Conservation (phyloP, 2,113 vertebrate genomes). For the Tenebrosternarchus preto region DNA sequence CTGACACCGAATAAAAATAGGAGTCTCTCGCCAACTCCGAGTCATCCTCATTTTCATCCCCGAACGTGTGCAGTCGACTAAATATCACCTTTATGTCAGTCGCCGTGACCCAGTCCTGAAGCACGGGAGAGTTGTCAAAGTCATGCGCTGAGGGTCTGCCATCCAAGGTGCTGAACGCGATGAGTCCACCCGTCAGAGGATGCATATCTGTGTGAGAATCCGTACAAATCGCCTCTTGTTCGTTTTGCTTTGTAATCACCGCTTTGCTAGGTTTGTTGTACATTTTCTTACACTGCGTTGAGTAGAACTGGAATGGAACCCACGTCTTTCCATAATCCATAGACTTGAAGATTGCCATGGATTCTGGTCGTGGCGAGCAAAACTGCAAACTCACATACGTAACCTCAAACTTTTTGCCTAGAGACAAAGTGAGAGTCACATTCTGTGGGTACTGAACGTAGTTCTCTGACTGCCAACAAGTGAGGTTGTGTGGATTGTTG, state of each 20-base stretch:
- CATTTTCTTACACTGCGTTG: slow-evolving; percentile 97
- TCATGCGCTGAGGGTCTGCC: slow-evolving; percentile 96
- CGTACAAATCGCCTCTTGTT: slow-evolving; percentile 97
- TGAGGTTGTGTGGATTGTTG: slow-evolving; percentile 99
- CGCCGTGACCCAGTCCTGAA: slow-evolving; percentile 99
- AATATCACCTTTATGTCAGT: slow-evolving; percentile 96
- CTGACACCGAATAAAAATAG: slow-evolving; percentile 96
- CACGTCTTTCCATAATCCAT: slow-evolving; percentile 98
- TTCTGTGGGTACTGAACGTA: slow-evolving; percentile 92
- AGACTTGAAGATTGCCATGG: slow-evolving; percentile 98
- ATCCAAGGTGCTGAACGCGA: slow-evolving; percentile 99
- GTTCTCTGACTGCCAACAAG: slow-evolving; percentile 97
- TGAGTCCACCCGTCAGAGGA: slow-evolving; percentile 92
- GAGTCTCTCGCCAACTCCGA: slow-evolving; percentile 95
- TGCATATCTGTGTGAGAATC: slow-evolving; percentile 98
- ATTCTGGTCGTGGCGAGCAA: slow-evolving; percentile 96
- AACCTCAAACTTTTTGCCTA: slow-evolving; percentile 98
- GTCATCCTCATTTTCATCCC: slow-evolving; percentile 98
- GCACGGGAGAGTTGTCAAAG: slow-evolving; percentile 97
- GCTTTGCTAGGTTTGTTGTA: slow-evolving; percentile 90
- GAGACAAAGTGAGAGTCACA: slow-evolving; percentile 89
- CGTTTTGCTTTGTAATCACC: slow-evolving; percentile 95
- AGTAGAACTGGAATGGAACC: slow-evolving; percentile 98
- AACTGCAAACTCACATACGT: slow-evolving; percentile 98
- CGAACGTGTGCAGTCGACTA: slow-evolving; percentile 94